A percentile compares a stretch with the other conserved stretches of the same genome.
Conservation (phyloP, 2,113 vertebrate species). For the Odocoileus virginianus region DNA sequence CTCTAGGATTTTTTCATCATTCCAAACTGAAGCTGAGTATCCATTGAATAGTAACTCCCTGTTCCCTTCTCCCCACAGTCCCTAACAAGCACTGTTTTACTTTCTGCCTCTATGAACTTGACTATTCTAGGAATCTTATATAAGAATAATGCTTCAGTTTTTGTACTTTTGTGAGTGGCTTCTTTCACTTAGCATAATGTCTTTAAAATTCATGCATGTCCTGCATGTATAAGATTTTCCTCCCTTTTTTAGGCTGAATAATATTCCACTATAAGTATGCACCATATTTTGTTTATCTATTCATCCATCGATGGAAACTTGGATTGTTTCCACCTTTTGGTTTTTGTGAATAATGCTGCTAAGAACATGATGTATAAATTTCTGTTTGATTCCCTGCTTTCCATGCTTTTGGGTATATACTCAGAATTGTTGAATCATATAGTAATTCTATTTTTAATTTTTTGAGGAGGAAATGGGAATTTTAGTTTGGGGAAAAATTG, state of each 20-base stretch:
- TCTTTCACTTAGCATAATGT: not conserved
- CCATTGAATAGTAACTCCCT: not conserved
- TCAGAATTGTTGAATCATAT: not conserved
- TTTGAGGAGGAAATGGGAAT: not conserved
- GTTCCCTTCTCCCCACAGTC: not conserved
- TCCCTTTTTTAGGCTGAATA: not conserved
- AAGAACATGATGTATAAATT: not conserved
- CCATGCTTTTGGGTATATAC: not conserved
- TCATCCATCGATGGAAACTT: not conserved
- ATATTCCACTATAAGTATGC: not conserved
- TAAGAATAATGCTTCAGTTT: not conserved
- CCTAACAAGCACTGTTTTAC: not conserved
- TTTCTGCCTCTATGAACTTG: not conserved
- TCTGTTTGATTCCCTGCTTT: not conserved
- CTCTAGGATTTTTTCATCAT: not conserved
- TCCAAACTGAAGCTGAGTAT: not conserved
- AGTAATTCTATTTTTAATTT: not conserved
- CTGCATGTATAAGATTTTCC: not conserved
- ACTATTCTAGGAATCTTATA: not conserved
- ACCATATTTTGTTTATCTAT: not conserved
- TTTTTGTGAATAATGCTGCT: not conserved
- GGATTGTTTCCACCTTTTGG: not conserved
- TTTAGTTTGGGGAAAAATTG: slow-evolving; percentile 9
- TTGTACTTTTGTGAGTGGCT: not conserved
- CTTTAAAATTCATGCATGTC: not conserved